Evolutionary conservation across 2,113 vertebrate species (phyloP), one percentile per base, ranked within the genome.

Genomic region (Falcunculus frontatus): DNA sequence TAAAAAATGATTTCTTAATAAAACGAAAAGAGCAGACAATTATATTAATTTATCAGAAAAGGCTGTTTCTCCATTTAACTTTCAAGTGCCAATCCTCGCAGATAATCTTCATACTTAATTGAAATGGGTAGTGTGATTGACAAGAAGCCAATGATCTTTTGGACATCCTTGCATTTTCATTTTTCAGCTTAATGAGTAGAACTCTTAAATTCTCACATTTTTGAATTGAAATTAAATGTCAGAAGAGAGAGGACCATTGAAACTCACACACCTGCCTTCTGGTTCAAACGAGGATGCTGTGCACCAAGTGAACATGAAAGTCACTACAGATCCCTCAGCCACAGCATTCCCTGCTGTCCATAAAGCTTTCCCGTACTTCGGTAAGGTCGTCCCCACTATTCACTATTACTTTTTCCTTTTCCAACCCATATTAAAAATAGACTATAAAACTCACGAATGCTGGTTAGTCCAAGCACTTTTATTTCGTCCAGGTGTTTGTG

Each of bases 41-140:
- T 56, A 44, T 35, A 93, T 29, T 26, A 91, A 64, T 95, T 92
- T 82, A 95, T 57, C 1, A 4, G 68, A 92, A 96, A n/a, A 75
- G 46, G 15, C 29, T 88, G 22, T 73, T 96, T 96, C 76, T 80
- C 73, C 85, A 93, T 84, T 72, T 91, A 96, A 78, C 56, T 95
- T 96, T 55, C 23, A 89, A 50, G 44, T 94, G 62, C 19, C 64
- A 77, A 59, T 50, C 74, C 29, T 65, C 86, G 9, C 44, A 92
- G 68, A 73, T 64, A 92, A 76, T 72, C 60, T 93, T 65, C 53
- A 21, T 75, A 91, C 6, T 94, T 82, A 96, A 89, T 59, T 84
- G 60, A 97, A 96, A 95, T 60, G 21, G 22, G 30, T 26, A 62
- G 47, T 15, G 16, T 17, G 60, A 50, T 10, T 50, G 16, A 87